Evolutionary conservation across 2,888 invertebrate species (phyloP), one percentile per base, ranked within the genome.

Genomic region (Petrolisthes manimaculis): DNA sequence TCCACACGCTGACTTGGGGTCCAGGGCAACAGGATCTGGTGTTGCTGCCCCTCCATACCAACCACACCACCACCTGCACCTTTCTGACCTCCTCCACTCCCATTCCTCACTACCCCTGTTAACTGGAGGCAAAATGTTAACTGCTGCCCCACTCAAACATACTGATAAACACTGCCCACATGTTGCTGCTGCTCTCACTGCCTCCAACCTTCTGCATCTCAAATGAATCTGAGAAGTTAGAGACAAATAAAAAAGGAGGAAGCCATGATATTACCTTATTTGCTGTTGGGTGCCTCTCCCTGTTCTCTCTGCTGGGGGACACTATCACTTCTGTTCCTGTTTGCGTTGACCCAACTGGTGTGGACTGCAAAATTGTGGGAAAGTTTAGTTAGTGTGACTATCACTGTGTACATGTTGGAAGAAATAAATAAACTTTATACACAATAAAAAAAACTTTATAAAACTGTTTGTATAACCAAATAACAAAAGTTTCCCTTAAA

Each of bases 311-410:
- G 94, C 96, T 97, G 92, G 97, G 97, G 92, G 97, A 97, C 92
- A 97, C 96, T 92, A 97, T 96, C 92, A 97, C 96, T 94, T 98
- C 97, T 93, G 97, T 97, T 92, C 96, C 96, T 92, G 97, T 97
- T 94, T 97, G 97, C 93, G 97, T 94, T 83, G 97, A 97, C 93
- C 97, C 97, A 93, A 97, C 97, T 90, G 97, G 97, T 91, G 97
- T 97, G 92, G 97, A 97, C 97, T 97, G 95, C 91, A 95, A 95
- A 92, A 85, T 53, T 78, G 71, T 61, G 55, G 37, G 18, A 6
- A 84, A n/a, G 71, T 78, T 80, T 77, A 69, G 12, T 79, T 9
- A 54, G 37, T 37, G 37, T 37, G 37, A 37, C 37, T 37, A 37
- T 37, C 37, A 37, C 37, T 37, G 37, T 37, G 37, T 37, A 37